Evolutionary conservation across 2,113 vertebrate genomes (phyloP).

Genomic region (Ailurus styani): DNA sequence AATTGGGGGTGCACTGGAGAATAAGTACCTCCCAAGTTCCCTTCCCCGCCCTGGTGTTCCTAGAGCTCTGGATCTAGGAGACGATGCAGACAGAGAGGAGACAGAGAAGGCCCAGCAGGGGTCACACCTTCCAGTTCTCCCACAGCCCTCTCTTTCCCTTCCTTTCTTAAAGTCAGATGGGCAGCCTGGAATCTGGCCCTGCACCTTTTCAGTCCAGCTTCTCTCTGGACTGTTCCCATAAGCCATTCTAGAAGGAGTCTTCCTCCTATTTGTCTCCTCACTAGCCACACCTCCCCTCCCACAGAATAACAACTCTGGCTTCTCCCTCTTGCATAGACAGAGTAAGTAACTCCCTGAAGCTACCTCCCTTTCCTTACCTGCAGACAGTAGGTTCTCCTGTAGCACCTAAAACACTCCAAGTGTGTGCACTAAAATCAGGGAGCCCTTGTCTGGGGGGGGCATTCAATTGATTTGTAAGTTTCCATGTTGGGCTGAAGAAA

Average conservation of each 20-base stretch:
- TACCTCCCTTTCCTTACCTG: not conserved
- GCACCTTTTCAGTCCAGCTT: not conserved
- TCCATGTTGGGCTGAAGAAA: not conserved
- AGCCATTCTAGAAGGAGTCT: not conserved
- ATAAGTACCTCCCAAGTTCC: not conserved
- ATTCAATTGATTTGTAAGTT: not conserved
- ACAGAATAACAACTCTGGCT: not conserved
- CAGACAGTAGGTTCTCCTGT: no score
- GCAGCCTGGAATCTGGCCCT: not conserved
- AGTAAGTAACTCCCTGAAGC: not conserved
- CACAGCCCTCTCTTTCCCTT: no score
- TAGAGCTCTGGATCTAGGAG: not conserved
- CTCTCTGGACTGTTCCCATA: not conserved
- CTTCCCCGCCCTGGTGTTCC: not conserved
- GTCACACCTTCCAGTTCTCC: not conserved
- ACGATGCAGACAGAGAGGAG: not conserved
- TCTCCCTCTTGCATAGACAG: not conserved
- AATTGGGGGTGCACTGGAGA: not conserved
- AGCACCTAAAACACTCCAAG: not conserved
- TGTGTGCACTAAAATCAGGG: accelerated
- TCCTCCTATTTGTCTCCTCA: not conserved
- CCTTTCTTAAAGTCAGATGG: not conserved
- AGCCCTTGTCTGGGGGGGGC: not conserved
- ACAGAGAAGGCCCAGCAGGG: not conserved
- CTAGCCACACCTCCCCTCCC: accelerated